Base-by-base conservation (phyloP, 2,888 invertebrate genomes). In the Acrobasis repandana region DNA sequence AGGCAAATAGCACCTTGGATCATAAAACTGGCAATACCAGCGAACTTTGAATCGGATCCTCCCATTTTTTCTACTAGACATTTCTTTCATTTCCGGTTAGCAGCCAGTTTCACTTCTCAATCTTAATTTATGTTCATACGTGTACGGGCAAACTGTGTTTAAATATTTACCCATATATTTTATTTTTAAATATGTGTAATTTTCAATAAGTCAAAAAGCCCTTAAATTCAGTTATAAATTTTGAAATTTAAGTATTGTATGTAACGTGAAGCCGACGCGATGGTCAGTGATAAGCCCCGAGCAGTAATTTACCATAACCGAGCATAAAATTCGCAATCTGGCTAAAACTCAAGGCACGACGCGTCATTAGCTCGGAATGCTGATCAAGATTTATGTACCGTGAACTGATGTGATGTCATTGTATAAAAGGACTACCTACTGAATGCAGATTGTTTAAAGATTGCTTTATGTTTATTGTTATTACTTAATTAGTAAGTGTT, bases 321-420 rank as follows among this genome's bases (percentile, higher is more conserved):
- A 63, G 49, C 48, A 58, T 65, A 56, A 66, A 68, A 67, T 66
- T 67, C 60, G 61, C 67, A 56, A 63, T 57, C 51, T 64, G 57
- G 62, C 57, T 67, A 63, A 66, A 69, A 65, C 61, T 56, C 66
- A 65, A 64, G 56, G 49, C 49, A 60, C 61, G 61, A 71, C 71
- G 65, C 72, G 72, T 77, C 74, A 76, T 67, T 64, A 65, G 61
- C 60, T 54, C 50, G 69, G 76, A 72, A 78, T 79, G 75, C 63
- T 63, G 67, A 46, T 61, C 63, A 63, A 70, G 74, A 72, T 77
- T 72, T 73, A 76, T 76, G 72, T 74, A 67, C 63, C 67, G 48
- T 61, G 54, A 54, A 54, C 73, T 77, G 78, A 77, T 77, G 76
- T 80, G 80, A 81, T 76, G 72, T 66, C 63, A 65, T 61, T 61